Conservation (phyloP, 2,888 invertebrate genomes). For the Drosophila niveifrons region DNA sequence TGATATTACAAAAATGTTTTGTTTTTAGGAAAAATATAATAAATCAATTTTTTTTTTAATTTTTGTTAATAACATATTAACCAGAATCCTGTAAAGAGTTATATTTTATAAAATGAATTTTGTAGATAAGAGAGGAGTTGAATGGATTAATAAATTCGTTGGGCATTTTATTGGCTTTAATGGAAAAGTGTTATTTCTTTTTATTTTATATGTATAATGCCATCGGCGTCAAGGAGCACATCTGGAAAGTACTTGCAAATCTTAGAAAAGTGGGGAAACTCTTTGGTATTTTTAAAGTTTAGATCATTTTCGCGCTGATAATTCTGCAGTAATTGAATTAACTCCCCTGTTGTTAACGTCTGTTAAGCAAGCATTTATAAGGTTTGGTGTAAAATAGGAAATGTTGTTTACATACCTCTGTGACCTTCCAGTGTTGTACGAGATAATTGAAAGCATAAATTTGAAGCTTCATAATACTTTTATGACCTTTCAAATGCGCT, state of each 20-base stretch:
- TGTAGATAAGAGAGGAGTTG: too few species aligned
- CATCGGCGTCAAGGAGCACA: slow-evolving; percentile 52
- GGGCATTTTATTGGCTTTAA: not conserved
- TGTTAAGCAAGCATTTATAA: slow-evolving; percentile 5
- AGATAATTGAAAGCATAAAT: slow-evolving; percentile 59
- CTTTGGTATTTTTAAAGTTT: slow-evolving; percentile 45
- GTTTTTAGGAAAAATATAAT: too few species aligned
- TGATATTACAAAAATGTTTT: too few species aligned
- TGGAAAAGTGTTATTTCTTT: not conserved
- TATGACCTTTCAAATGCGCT: slow-evolving; percentile 5
- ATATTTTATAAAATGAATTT: too few species aligned
- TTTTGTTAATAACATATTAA: too few species aligned
- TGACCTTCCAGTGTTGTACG: slow-evolving; percentile 49
- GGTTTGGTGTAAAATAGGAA: not conserved
- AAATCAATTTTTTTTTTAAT: too few species aligned
- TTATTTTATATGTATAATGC: slow-evolving; percentile 31
- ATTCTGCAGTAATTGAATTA: slow-evolving; percentile 40
- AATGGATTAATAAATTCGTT: not conserved
- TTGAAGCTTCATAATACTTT: slow-evolving; percentile 40
- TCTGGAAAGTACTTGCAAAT: slow-evolving; percentile 54
- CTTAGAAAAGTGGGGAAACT: slow-evolving; percentile 58
- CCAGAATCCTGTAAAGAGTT: too few species aligned
- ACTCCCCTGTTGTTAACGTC: slow-evolving; percentile 16
- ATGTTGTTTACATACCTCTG: slow-evolving; percentile 25
- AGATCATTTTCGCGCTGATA: slow-evolving; percentile 50